phyloP scores from a whole-genome alignment of 2,797 vertebrate species.

The Malurus leucopterus region DNA sequence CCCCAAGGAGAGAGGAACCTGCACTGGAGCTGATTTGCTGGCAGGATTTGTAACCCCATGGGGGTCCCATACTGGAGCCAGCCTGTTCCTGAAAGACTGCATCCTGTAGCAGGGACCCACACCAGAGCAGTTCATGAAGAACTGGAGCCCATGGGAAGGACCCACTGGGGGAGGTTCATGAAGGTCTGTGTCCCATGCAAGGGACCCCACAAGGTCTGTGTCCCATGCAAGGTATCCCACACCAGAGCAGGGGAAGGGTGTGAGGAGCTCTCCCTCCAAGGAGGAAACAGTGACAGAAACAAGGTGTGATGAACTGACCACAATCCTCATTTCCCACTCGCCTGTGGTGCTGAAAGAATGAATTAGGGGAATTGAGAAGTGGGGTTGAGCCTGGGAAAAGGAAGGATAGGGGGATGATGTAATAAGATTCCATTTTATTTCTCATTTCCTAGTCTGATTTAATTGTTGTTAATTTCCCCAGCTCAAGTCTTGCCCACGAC shows the following conservation, averaged over 20 bases:
- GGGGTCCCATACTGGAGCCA: background rate
- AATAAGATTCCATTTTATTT: background rate
- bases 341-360: background rate
- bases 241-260: background rate
- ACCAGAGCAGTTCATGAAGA: background rate
- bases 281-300: background rate
- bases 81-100: background rate
- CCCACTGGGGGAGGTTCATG: background rate
- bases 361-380: background rate
- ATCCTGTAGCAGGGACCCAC: background rate
- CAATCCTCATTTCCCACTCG: background rate
- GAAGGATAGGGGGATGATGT: fast-evolving
- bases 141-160: background rate
- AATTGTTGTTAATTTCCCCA: background rate
- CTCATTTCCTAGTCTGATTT: background rate
- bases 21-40: background rate
- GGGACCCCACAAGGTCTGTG: background rate
- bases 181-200: background rate
- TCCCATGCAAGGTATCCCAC: background rate
- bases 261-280: background rate
- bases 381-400: background rate
- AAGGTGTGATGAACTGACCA: background rate
- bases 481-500: background rate
- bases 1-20: fast-evolving
- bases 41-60: too few relatives aligned